These are phyloP conservation scores for Holacanthella duospinosa DNA, from an alignment of 2,888 invertebrate species.

Conservation along the genomic window DNA sequence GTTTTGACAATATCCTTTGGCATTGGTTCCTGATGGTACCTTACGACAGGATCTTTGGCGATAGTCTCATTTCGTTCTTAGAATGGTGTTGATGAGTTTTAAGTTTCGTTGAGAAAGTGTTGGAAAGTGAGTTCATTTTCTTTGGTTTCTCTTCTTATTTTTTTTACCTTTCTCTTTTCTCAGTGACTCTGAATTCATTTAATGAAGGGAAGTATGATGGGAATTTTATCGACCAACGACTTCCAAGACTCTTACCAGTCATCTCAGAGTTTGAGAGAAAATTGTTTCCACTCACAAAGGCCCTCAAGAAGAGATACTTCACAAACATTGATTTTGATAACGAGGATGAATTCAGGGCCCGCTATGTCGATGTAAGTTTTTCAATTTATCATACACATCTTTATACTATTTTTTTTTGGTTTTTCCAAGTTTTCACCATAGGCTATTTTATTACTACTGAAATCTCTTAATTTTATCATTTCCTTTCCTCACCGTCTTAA, in stretches of 20 bases:
- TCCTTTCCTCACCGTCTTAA: too few relatives aligned
- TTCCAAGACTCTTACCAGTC: conserved; percentile 38
- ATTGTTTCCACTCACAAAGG: conserved; percentile 37
- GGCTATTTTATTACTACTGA: too few relatives aligned
- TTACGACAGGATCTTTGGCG: too few relatives aligned
- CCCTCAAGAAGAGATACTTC: conserved; percentile 38
- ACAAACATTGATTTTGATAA: conserved; percentile 38
- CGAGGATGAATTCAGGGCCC: conserved; percentile 38
- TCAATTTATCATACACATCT: background rate
- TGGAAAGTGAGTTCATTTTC: background rate
- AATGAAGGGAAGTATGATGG: conserved; percentile 39
- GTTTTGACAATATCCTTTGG: too few relatives aligned
- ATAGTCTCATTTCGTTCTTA: too few relatives aligned
- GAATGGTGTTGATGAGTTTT: background rate
- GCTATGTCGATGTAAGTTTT: conserved; percentile 36
- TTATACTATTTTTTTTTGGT: too few relatives aligned
- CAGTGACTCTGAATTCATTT: conserved; percentile 39
- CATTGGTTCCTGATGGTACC: too few relatives aligned
- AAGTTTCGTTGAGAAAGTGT: background rate
- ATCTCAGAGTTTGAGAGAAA: conserved; percentile 38
- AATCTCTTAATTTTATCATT: background rate
- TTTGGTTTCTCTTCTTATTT: background rate
- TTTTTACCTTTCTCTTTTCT: too few relatives aligned
- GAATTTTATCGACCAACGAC: conserved; percentile 38
- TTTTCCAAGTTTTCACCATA: too few relatives aligned